These are phyloP conservation scores for Drosophila pseudoananassae DNA, from an alignment of 1,140 invertebrate genomes.

Conservation along the genomic window DNA sequence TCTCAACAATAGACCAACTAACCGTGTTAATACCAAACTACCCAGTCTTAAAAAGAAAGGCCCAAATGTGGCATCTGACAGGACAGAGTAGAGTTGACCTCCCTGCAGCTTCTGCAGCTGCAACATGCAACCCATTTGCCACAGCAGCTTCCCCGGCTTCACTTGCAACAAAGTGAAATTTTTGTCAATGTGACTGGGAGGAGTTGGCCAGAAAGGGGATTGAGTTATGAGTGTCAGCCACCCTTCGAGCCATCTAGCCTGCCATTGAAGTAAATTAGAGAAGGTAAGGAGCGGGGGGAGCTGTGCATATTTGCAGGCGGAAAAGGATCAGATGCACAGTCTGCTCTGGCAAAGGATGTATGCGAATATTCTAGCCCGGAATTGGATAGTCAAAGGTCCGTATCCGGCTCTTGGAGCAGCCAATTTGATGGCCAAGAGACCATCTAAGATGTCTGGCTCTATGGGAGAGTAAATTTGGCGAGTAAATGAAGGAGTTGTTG, in stretches of 20 bases:
- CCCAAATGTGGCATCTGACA: slow-evolving; percentile 51
- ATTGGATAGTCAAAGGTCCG: slow-evolving; percentile 38
- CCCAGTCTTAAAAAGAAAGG: slow-evolving; percentile 28
- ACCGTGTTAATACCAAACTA: not conserved
- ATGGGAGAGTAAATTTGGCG: slow-evolving; percentile 9
- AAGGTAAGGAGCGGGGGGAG: slow-evolving; percentile 12
- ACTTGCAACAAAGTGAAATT: slow-evolving; percentile 49
- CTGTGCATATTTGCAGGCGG: slow-evolving; percentile 24
- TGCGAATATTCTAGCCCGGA: slow-evolving; percentile 19
- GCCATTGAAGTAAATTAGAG: slow-evolving; percentile 37
- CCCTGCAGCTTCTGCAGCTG: slow-evolving; percentile 17
- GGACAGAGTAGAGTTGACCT: slow-evolving; percentile 19
- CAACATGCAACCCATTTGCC: slow-evolving; percentile 30
- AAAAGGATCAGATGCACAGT: slow-evolving; percentile 31
- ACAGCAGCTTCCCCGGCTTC: slow-evolving; percentile 11
- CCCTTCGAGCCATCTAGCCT: not conserved
- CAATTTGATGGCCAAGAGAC: slow-evolving; percentile 21
- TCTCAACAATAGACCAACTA: too few relatives aligned
- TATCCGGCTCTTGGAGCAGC: slow-evolving; percentile 27
- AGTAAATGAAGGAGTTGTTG: slow-evolving; percentile 8
- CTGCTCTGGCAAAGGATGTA: slow-evolving; percentile 21
- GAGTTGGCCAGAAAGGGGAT: slow-evolving; percentile 7
- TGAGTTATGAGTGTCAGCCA: slow-evolving; percentile 36
- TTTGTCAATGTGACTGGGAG: slow-evolving; percentile 28
- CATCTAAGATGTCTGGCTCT: not conserved